Percentiles rank a stretch among this genome's conserved stretches.
phyloP scores from a whole-genome alignment of 2,113 vertebrate species.

The Pao palembangensis region DNA sequence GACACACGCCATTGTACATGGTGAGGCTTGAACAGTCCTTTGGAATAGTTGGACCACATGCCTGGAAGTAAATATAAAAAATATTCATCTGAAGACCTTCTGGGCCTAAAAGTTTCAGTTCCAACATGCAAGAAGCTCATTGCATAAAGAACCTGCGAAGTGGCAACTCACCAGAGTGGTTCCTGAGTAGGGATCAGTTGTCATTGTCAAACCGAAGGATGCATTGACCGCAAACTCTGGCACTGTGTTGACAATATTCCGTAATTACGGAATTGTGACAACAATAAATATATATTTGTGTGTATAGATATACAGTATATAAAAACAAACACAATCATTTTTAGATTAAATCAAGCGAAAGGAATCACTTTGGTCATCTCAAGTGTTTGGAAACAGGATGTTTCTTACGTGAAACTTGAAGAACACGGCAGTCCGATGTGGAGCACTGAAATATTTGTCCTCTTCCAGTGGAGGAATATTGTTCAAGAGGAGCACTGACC shows the following conservation, averaged over 20 bases:
- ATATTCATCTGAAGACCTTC: too few relatives aligned
- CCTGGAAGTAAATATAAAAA: constrained; percentile 37
- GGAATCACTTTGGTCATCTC: too few relatives aligned
- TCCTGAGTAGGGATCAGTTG: constrained; percentile 15
- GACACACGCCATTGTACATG: constrained; percentile 66
- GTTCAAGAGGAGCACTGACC: constrained; percentile 66
- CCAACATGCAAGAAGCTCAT: too few relatives aligned
- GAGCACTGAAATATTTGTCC: constrained; percentile 56
- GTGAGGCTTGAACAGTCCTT: constrained; percentile 65
- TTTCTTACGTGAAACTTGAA: constrained; percentile 1
- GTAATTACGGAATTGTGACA: neutral
- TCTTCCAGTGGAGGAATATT: constrained; percentile 11
- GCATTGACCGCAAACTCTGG: constrained; percentile 60
- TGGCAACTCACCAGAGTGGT: constrained; percentile 53
- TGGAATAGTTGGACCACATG: constrained; percentile 72
- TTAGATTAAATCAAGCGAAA: too few relatives aligned
- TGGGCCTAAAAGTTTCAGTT: too few relatives aligned
- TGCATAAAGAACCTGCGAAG: too few relatives aligned
- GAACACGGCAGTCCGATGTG: neutral
- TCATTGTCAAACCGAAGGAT: constrained; percentile 73
- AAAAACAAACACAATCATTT: too few relatives aligned
- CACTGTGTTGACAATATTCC: constrained; percentile 37
- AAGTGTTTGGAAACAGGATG: neutral
- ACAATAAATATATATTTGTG: neutral
- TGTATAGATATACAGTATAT: too few relatives aligned